Percentiles rank a stretch among this genome's conserved stretches.
Conservation (phyloP, 2,113 vertebrate genomes). For the Bubo blakistoni region DNA sequence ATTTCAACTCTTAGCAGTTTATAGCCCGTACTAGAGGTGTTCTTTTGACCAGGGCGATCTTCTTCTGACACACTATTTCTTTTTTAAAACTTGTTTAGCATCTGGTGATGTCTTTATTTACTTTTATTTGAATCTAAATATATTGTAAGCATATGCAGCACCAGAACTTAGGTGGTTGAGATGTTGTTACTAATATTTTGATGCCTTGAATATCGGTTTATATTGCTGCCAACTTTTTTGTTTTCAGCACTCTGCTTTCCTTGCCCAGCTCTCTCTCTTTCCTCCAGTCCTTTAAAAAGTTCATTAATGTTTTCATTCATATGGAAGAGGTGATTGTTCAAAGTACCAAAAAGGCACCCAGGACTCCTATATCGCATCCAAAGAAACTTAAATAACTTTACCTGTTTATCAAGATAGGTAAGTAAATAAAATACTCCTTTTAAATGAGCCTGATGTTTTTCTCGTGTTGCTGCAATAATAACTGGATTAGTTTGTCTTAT, state of each 20-base stretch:
- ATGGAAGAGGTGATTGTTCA: neutral
- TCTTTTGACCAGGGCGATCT: neutral
- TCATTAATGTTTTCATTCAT: neutral
- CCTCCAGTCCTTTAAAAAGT: neutral
- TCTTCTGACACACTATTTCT: neutral
- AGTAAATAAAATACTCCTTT: neutral
- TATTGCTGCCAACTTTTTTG: neutral
- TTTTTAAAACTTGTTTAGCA: neutral
- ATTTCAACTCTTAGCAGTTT: neutral
- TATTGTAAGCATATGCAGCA: neutral
- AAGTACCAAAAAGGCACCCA: neutral
- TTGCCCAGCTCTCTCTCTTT: neutral
- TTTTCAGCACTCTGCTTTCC: neutral
- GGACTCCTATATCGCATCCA: neutral
- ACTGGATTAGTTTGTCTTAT: neutral
- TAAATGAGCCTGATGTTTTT: neutral
- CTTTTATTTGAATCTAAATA: neutral
- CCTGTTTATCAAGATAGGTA: neutral
- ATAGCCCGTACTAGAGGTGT: no score
- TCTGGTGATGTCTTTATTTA: neutral
- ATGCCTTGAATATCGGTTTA: neutral
- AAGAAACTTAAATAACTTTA: neutral
- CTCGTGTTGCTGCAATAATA: neutral
- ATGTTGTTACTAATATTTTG: neutral
- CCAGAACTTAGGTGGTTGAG: neutral